Base-by-base conservation (phyloP, 2,888 invertebrate species). In the Apotomis turbidana region DNA sequence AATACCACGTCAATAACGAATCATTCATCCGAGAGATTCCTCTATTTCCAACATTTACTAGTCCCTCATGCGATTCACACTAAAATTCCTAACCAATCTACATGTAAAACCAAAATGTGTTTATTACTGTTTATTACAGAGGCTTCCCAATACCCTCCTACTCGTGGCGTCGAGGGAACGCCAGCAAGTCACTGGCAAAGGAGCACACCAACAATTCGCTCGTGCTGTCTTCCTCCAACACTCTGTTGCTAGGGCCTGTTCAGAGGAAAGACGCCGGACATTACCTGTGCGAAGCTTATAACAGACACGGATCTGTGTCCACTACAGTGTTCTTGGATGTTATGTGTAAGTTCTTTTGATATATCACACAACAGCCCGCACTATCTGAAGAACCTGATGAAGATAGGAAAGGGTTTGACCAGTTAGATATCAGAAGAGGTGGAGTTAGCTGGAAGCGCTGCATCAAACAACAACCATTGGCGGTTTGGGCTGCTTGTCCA, bases 261-360 rank as follows among this genome's bases (percentile, higher is more conserved):
- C 94, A 95, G 71, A 94, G 97, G 78, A 94, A 95, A 9, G 96
- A 97, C 79, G 96, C 95, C 46, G 98, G 98, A 0, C 94, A 95
- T 73, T 98, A 97, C 85, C 93, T 95, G 60, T 98, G 98, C 84
- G 95, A 96, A 77, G 97, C 97, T 0, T 94, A 90, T 80, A 97
- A 98, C 87, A 95, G 96, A 78, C 97, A 98, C 75, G 98, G 98
- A 15, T 94, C 94, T 68, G 94, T 95, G 75, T 95, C 94, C 63
- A 95, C 95, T 10, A 94, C 95, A 27, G 96, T 97, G 4, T 93
- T 94, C 76, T 94, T 98, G 79, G 96, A 97, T 87, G 97, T 98
- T 55, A 95, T 96, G 90, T 98, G 98, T 98, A 91, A 96, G 96
- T 95, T 51, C 4, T 41, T 5, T 41, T 6, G 27, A 27, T 27